Conservation (phyloP, 2,888 invertebrate genomes). For the Thelaira solivaga region DNA sequence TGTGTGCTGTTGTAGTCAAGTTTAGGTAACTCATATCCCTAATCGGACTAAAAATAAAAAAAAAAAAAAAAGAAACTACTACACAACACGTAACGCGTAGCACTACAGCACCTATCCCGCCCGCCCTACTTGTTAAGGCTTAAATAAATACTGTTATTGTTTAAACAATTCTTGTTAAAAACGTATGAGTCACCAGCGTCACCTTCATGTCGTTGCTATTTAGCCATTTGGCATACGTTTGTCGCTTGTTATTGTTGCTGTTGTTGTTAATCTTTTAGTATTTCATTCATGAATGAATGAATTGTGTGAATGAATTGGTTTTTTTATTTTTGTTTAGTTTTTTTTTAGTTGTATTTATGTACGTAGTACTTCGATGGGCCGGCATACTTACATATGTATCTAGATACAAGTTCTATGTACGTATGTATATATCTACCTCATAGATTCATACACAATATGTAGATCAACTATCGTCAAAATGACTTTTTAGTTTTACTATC, state of each 20-base stretch:
- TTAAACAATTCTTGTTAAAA: slow-evolving; percentile 54
- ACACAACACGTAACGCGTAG: background rate
- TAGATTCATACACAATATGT: too few species aligned
- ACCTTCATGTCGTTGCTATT: slow-evolving; percentile 7
- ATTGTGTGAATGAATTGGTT: slow-evolving; percentile 38
- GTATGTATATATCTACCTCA: too few species aligned
- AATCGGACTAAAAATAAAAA: slow-evolving; percentile 6
- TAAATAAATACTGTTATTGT: slow-evolving; percentile 37
- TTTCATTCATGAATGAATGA: slow-evolving; percentile 57
- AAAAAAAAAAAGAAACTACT: too few species aligned
- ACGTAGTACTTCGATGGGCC: background rate
- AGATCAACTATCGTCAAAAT: too few species aligned
- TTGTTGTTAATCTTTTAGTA: slow-evolving; percentile 25
- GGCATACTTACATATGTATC: background rate
- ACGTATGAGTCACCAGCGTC: slow-evolving; percentile 51
- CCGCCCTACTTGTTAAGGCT: slow-evolving; percentile 1
- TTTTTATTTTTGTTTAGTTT: background rate
- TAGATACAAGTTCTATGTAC: too few species aligned
- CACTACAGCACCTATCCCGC: slow-evolving; percentile 16
- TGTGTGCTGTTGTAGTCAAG: background rate
- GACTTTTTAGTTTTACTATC: too few species aligned
- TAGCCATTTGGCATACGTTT: slow-evolving; percentile 33
- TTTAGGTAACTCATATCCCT: slow-evolving; percentile 41
- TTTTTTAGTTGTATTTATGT: slow-evolving; percentile 2
- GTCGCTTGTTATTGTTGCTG: slow-evolving; percentile 1